Base-by-base conservation (phyloP, 2,113 vertebrate genomes). In the Copsychus sechellarum region DNA sequence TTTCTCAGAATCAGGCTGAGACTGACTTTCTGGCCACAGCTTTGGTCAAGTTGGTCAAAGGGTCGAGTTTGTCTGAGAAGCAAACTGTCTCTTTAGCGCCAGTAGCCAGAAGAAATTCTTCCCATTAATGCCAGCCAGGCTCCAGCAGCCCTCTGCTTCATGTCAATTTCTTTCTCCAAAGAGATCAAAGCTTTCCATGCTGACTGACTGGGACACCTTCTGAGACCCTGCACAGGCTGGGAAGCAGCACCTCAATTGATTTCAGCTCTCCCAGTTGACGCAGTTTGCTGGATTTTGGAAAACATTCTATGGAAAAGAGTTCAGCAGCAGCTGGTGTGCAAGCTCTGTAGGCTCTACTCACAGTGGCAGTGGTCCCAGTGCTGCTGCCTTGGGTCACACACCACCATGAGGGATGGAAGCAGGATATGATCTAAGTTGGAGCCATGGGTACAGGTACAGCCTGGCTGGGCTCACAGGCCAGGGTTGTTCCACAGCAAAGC, bases 291-390 rank as follows among this genome's bases (percentile, higher is more conserved):
- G 22, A 23, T 66, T 86, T 73, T 36, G 29, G 58, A 60, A 88
- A 87, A 45, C 2, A 9, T n/a, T 77, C 28, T 45, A 2, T 0
- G 9, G 60, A 65, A 67, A 62, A 56, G 11, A 65, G 57, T 19
- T 66, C 54, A 40, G n/a, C 28, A 74, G 71, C 70, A 71, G 50
- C 15, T 3, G 5, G 19, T 1, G 1, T 0, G 3, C 26, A 82
- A 40, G 14, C 19, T 62, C 36, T 62, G 26, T 2, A 4, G 22
- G 51, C 22, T 87, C 40, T 79, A 31, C n/a, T 86, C 26, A 23
- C 3, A 0, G 38, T 50, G 65, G 48, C 1, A 0, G 12, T 0
- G 0, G 33, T 42, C 38, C 26, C 62, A 22, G 40, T 0, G 0
- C 31, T 0, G 0, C 29, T 24, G n/a, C 73, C 61, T 36, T 22